Percentiles rank a stretch among this genome's conserved stretches.
phyloP scores from a whole-genome alignment of 2,888 invertebrate genomes.

The Mimachlamys varia region DNA sequence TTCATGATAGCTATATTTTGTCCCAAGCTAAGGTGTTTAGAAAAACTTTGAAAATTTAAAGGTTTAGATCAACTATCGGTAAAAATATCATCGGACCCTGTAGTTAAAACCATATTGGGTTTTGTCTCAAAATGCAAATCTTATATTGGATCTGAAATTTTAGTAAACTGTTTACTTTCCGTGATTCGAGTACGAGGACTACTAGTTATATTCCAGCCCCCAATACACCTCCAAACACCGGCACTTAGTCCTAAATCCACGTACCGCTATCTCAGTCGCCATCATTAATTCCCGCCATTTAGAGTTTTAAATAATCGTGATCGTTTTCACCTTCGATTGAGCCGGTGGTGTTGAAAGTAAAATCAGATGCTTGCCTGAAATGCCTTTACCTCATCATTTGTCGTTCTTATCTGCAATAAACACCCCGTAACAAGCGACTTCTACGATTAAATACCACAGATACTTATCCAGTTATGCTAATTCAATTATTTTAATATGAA shows the following conservation, averaged over 20 bases:
- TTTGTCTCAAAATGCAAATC: no score
- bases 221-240: background rate
- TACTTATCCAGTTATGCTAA: conserved; percentile 58
- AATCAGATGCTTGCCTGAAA: background rate
- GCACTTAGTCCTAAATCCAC: background rate
- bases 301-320: conserved; percentile 20
- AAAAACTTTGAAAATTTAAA: no score
- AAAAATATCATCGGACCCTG: no score
- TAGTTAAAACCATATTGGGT: no score
- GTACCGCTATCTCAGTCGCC: background rate
- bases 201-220: background rate
- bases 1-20: no score
- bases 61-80: no score
- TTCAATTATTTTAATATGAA: conserved; percentile 65
- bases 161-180: background rate
- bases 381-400: background rate
- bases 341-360: background rate
- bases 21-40: no score
- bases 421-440: conserved; percentile 5
- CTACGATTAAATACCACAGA: conserved; percentile 34
- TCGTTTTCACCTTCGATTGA: background rate
- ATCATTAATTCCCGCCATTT: conserved; percentile 11
- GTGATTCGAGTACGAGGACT: background rate
- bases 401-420: background rate
- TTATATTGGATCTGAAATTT: no score